A percentile compares a stretch with the other conserved stretches of the same genome.
Evolutionary conservation across 2,113 vertebrate genomes (phyloP).

Genomic region (Podarcis raffonei): DNA sequence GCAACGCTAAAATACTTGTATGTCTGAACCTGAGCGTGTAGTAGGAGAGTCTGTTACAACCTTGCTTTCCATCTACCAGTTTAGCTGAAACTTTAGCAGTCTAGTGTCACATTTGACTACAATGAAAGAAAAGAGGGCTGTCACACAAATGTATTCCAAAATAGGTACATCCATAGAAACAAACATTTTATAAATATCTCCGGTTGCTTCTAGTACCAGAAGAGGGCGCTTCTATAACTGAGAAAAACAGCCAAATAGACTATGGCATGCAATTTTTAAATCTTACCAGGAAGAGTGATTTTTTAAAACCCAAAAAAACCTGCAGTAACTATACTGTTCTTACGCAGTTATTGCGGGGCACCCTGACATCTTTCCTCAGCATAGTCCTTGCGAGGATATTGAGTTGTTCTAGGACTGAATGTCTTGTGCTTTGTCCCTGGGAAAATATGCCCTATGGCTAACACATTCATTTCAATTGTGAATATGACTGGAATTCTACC

Average conservation of each 20-base stretch:
- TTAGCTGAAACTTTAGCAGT: not conserved
- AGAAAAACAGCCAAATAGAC: no score
- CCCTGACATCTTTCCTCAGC: not conserved
- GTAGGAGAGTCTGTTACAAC: not conserved
- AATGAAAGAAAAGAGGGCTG: not conserved
- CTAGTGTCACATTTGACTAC: not conserved
- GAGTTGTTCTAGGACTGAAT: not conserved
- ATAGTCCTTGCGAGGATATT: not conserved
- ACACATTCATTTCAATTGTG: not conserved
- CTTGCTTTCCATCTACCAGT: not conserved
- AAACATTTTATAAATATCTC: not conserved
- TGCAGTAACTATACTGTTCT: not conserved
- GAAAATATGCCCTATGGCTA: not conserved
- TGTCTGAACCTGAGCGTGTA: not conserved
- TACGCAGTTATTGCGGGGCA: not conserved
- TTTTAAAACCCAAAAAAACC: no score
- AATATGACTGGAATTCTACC: not conserved
- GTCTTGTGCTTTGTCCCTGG: not conserved
- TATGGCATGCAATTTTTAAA: not conserved
- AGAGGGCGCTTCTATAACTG: not conserved
- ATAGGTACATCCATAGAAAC: not conserved
- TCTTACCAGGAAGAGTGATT: no score
- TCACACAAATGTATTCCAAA: not conserved
- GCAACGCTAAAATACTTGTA: not conserved
- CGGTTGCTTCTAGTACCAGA: not conserved